phyloP scores from a whole-genome alignment of 2,888 invertebrate species.

The Caenorhabditis japonica region DNA sequence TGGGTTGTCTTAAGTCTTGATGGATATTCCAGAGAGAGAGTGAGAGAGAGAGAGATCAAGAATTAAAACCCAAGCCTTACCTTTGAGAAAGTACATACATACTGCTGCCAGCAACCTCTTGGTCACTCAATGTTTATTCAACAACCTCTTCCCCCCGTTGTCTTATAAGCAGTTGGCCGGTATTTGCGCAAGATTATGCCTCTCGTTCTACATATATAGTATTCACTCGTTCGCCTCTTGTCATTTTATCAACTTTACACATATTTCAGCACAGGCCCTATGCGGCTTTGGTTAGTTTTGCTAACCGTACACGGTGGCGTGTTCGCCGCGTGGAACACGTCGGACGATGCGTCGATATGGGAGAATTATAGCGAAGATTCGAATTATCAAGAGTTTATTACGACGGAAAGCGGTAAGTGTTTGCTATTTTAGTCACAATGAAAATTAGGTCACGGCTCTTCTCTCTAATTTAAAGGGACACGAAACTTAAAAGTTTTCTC shows the following conservation, averaged over 20 bases:
- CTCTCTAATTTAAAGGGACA: neutral
- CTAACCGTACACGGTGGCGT: slow-evolving; percentile 30
- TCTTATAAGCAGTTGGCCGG: too few relatives aligned
- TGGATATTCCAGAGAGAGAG: too few relatives aligned
- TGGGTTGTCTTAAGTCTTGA: too few relatives aligned
- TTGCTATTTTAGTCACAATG: neutral
- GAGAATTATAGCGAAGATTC: slow-evolving; percentile 39
- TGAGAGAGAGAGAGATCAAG: too few relatives aligned
- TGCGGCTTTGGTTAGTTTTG: slow-evolving; percentile 33
- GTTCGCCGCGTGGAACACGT: slow-evolving; percentile 27
- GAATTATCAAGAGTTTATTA: slow-evolving; percentile 65
- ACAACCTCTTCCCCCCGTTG: too few relatives aligned
- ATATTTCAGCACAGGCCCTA: too few relatives aligned
- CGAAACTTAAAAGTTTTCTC: neutral
- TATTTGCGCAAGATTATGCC: neutral
- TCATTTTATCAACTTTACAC: too few relatives aligned
- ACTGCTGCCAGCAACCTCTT: too few relatives aligned
- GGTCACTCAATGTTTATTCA: too few relatives aligned
- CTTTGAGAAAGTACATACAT: too few relatives aligned
- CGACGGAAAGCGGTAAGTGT: slow-evolving; percentile 60
- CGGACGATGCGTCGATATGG: slow-evolving; percentile 40
- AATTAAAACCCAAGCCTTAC: too few relatives aligned
- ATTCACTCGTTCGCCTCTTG: neutral
- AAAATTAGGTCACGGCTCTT: neutral
- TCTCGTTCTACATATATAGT: neutral